These are phyloP conservation scores for Candoia aspera DNA, from an alignment of 2,113 vertebrate species.

Conservation along the genomic window DNA sequence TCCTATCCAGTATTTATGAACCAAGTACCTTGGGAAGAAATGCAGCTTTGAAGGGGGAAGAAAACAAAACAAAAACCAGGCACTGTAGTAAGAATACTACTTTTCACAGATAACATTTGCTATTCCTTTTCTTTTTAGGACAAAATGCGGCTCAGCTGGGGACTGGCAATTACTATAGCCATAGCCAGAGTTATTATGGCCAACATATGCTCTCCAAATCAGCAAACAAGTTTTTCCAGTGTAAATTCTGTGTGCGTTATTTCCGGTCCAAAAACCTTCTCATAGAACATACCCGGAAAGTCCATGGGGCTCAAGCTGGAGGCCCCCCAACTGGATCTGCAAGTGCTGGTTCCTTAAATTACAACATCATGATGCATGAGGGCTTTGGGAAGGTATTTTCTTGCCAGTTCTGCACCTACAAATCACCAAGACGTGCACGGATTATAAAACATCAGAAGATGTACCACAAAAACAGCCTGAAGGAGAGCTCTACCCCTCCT, in stretches of 20 bases:
- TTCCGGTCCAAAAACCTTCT: conserved; percentile 97
- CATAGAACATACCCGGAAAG: conserved; percentile 92
- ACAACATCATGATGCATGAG: conserved; percentile 86
- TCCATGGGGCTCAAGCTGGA: conserved; percentile 84
- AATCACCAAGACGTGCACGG: conserved; percentile 89
- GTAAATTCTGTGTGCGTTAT: conserved; percentile 97
- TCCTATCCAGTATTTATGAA: neutral
- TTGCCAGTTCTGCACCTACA: conserved; percentile 96
- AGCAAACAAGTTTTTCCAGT: conserved; percentile 90
- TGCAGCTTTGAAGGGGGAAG: neutral
- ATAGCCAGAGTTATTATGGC: conserved; percentile 82
- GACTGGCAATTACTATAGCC: conserved; percentile 77
- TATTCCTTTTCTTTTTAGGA: conserved; percentile 77
- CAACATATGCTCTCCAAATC: conserved; percentile 83
- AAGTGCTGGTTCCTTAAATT: conserved; percentile 77
- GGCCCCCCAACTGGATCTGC: conserved; percentile 67
- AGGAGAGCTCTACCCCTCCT: conserved; percentile 73
- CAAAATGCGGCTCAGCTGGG: conserved; percentile 81
- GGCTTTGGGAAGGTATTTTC: conserved; percentile 91
- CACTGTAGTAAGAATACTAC: neutral
- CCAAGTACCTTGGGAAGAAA: neutral
- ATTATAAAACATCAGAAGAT: conserved; percentile 95
- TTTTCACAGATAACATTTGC: conserved; percentile 49
- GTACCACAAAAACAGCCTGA: conserved; percentile 86
- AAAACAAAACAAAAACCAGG: too few relatives aligned